These are phyloP conservation scores for Lepidurus packardi DNA, from an alignment of 1,140 invertebrate species.

Conservation along the genomic window DNA sequence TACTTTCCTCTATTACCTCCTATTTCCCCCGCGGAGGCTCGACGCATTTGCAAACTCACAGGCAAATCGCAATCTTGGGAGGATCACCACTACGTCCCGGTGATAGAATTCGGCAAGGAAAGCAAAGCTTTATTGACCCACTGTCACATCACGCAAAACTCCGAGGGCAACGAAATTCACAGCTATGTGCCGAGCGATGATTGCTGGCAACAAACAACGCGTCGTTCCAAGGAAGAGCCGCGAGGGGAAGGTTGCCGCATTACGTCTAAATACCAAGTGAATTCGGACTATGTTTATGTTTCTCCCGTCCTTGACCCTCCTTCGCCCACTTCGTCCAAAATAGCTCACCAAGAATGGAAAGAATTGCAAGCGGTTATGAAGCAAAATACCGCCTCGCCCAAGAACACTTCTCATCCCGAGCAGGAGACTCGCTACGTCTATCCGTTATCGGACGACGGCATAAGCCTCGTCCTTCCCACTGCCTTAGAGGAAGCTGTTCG, in stretches of 20 bases:
- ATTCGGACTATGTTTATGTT: constrained; percentile 66
- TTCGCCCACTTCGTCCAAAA: constrained; percentile 54
- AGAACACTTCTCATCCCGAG: constrained; percentile 44
- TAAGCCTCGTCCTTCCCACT: constrained; percentile 66
- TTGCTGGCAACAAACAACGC: not conserved
- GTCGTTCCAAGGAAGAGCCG: not conserved
- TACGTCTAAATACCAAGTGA: constrained; percentile 45
- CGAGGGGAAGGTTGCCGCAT: constrained; percentile 35
- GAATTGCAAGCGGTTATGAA: constrained; percentile 37
- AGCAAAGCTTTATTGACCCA: constrained; percentile 33
- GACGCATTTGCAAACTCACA: constrained; percentile 70
- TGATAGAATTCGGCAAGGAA: constrained; percentile 39
- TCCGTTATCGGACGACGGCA: constrained; percentile 62
- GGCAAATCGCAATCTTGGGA: constrained; percentile 60
- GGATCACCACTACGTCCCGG: constrained; percentile 42
- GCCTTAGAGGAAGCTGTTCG: constrained; percentile 66
- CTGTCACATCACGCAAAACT: constrained; percentile 34
- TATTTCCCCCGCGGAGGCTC: constrained; percentile 70
- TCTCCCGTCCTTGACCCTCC: constrained; percentile 62
- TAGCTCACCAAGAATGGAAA: constrained; percentile 38
- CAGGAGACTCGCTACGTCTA: constrained; percentile 63
- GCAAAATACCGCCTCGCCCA: constrained; percentile 33
- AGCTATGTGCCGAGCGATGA: constrained; percentile 65
- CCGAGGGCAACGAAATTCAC: constrained; percentile 57
- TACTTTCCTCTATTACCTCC: constrained; percentile 75